Evolutionary conservation across 2,797 vertebrate species (phyloP).

Genomic region (Chromobotia macracanthus): DNA sequence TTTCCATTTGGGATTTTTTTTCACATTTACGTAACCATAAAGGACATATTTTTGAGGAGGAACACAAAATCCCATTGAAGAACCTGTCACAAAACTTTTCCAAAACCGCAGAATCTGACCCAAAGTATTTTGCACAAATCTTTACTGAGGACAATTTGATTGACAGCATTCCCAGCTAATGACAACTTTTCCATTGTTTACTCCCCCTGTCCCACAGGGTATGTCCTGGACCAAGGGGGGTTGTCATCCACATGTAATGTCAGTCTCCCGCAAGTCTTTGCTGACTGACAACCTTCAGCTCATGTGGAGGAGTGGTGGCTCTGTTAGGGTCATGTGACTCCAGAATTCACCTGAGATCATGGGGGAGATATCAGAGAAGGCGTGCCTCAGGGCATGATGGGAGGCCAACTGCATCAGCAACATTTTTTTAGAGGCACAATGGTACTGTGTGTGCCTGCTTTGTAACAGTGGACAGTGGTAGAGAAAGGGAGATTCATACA

Average conservation of each 20-base stretch:
- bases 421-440: no score
- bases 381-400: slow-evolving; percentile 30
- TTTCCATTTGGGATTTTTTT: slow-evolving; percentile 47
- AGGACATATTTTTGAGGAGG: slow-evolving; percentile 26
- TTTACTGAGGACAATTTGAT: slow-evolving; percentile 7
- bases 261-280: slow-evolving; percentile 1
- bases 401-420: slow-evolving; percentile 28
- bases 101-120: neutral
- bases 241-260: slow-evolving; percentile 37
- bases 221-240: slow-evolving; percentile 24
- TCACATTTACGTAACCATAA: slow-evolving; percentile 15
- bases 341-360: slow-evolving; percentile 40
- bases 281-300: slow-evolving; percentile 9
- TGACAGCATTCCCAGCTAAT: slow-evolving; percentile 50
- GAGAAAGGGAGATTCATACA: neutral
- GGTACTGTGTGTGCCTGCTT: no score
- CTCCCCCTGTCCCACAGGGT: slow-evolving; percentile 8
- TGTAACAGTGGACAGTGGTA: neutral
- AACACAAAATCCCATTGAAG: slow-evolving; percentile 12
- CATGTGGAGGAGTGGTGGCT: slow-evolving; percentile 1
- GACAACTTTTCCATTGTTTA: slow-evolving; percentile 27
- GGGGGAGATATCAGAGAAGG: slow-evolving; percentile 37
- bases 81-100: slow-evolving; percentile 20
- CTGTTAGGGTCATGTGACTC: slow-evolving; percentile 35
- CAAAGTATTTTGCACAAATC: neutral